A percentile compares a stretch with the other conserved stretches of the same genome.
phyloP scores from a whole-genome alignment of 2,797 vertebrate genomes.

The Austrolebias charrua region DNA sequence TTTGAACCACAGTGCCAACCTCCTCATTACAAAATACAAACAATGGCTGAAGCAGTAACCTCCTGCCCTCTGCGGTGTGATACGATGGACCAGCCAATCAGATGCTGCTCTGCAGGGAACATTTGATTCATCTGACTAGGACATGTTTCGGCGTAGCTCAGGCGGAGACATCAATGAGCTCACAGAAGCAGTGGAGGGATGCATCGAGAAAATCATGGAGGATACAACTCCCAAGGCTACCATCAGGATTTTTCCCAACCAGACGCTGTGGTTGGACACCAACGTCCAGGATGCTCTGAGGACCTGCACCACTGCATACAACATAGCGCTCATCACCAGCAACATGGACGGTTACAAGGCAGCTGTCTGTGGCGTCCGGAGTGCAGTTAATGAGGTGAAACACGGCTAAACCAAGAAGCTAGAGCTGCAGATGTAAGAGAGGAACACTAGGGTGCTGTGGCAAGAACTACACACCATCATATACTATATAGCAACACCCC shows the following conservation, averaged over 20 bases:
- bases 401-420: too few species aligned
- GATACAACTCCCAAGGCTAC: not conserved
- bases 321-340: accelerated
- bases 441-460: not conserved
- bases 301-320: not conserved
- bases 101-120: not conserved
- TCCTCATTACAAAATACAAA: not conserved
- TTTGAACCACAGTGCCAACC: not conserved
- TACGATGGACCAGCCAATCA: not conserved
- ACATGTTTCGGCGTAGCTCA: not conserved
- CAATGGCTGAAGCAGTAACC: not conserved
- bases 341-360: not conserved
- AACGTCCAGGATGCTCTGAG: not conserved
- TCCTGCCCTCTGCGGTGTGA: not conserved
- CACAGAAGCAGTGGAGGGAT: not conserved
- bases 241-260: not conserved
- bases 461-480: not conserved
- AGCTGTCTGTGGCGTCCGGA: not conserved
- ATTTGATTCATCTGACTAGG: not conserved
- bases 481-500: not conserved
- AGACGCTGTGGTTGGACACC: not conserved
- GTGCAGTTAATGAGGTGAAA: not conserved
- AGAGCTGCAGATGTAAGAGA: not conserved
- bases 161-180: too few species aligned
- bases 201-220: not conserved